Evolutionary conservation across 2,888 invertebrate genomes (phyloP).

Genomic region (Brachylomia viminalis): DNA sequence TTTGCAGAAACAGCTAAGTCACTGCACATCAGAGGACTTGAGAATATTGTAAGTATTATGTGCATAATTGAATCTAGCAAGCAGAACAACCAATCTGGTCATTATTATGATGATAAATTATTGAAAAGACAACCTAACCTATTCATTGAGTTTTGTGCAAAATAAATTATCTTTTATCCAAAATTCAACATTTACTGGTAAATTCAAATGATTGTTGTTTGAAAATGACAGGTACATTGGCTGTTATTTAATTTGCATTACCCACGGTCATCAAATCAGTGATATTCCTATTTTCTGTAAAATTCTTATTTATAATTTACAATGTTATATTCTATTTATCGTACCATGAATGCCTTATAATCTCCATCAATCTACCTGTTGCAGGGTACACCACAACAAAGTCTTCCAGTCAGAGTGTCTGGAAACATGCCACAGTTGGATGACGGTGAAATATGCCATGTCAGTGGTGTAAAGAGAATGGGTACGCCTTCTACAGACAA

Average conservation of each 20-base stretch:
- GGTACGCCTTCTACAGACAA: conserved; percentile 41
- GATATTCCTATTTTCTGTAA: background rate
- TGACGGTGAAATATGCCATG: conserved; percentile 46
- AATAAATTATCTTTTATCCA: background rate
- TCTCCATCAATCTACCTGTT: conserved; percentile 6
- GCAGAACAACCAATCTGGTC: background rate
- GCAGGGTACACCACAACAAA: conserved; percentile 47
- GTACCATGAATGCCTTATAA: background rate
- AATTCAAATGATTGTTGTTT: background rate
- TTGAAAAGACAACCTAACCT: background rate
- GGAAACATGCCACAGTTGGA: conserved; percentile 54
- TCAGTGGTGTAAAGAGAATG: conserved; percentile 43
- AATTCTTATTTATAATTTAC: background rate
- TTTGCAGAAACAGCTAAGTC: conserved; percentile 81
- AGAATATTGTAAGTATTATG: conserved; percentile 76
- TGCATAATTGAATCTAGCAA: background rate
- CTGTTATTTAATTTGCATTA: background rate
- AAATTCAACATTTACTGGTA: background rate
- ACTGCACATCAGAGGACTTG: conserved; percentile 81
- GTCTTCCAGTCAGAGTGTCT: conserved; percentile 47
- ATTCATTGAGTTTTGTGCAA: background rate
- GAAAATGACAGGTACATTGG: background rate
- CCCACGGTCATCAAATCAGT: background rate
- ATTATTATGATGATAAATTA: background rate
- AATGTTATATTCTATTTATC: background rate